A percentile compares a stretch with the other conserved stretches of the same genome.
These are phyloP conservation scores for Nomada flava DNA, from an alignment of 2,888 invertebrate species.

Conservation along the genomic window DNA sequence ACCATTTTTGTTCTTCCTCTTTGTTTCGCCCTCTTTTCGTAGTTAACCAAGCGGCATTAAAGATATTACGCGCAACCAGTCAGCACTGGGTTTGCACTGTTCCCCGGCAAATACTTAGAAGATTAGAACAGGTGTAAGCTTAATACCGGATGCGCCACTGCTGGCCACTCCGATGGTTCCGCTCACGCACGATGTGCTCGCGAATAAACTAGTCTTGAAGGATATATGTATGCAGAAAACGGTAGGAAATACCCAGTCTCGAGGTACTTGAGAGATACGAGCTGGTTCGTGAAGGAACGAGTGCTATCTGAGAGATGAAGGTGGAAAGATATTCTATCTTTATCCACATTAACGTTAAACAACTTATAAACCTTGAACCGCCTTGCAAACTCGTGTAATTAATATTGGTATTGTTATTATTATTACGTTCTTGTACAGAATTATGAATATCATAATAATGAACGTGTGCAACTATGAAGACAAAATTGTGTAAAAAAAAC, in stretches of 20 bases:
- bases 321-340: background rate
- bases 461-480: no score
- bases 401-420: no score
- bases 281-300: slow-evolving; percentile 18
- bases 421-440: no score
- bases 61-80: slow-evolving; percentile 42
- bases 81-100: slow-evolving; percentile 12
- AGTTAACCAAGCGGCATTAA: slow-evolving; percentile 33
- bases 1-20: background rate
- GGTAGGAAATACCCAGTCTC: slow-evolving; percentile 36
- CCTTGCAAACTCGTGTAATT: no score
- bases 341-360: no score
- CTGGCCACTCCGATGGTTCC: slow-evolving; percentile 19
- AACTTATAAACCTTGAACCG: no score
- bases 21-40: slow-evolving; percentile 14
- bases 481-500: no score
- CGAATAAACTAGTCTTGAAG: slow-evolving; percentile 52
- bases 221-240: slow-evolving; percentile 23
- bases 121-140: slow-evolving; percentile 63
- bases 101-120: slow-evolving; percentile 24
- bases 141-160: slow-evolving; percentile 31
- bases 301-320: slow-evolving; percentile 1
- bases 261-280: slow-evolving; percentile 22
- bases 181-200: slow-evolving; percentile 21
- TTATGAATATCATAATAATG: no score